Conservation (phyloP, 2,888 invertebrate species). For the Apamea crenata region DNA sequence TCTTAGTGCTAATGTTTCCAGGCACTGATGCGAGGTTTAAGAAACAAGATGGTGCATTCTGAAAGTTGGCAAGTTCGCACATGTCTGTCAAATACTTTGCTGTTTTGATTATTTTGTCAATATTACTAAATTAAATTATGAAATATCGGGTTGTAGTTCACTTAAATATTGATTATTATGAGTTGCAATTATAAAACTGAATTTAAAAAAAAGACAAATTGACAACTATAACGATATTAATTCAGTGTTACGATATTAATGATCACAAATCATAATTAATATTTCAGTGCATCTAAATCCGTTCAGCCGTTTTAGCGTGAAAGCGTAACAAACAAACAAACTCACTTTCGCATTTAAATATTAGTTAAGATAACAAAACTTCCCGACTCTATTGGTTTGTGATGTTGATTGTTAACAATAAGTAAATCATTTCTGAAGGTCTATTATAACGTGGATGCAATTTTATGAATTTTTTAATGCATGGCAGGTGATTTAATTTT, state of each 20-base stretch:
- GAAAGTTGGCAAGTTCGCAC: neutral
- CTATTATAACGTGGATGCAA: too few relatives aligned
- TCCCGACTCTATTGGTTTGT: neutral
- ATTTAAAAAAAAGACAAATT: neutral
- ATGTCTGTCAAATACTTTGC: neutral
- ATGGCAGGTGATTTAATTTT: too few relatives aligned
- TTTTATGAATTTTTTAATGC: too few relatives aligned
- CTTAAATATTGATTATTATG: neutral
- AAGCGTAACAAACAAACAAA: neutral
- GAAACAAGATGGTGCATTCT: too few relatives aligned
- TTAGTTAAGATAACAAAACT: neutral
- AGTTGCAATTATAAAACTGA: neutral
- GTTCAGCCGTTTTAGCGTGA: neutral
- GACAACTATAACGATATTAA: too few relatives aligned
- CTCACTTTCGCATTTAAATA: neutral
- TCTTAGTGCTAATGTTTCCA: too few relatives aligned
- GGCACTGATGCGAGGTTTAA: neutral
- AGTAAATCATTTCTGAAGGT: neutral
- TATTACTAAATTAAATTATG: neutral
- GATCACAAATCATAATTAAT: neutral
- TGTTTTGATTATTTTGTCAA: neutral
- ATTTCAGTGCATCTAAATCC: neutral
- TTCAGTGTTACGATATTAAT: too few relatives aligned
- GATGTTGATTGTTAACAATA: neutral
- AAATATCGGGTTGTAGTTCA: neutral